Evolutionary conservation across 1,140 invertebrate species (phyloP).

Genomic region (Drosophila carrolli): DNA sequence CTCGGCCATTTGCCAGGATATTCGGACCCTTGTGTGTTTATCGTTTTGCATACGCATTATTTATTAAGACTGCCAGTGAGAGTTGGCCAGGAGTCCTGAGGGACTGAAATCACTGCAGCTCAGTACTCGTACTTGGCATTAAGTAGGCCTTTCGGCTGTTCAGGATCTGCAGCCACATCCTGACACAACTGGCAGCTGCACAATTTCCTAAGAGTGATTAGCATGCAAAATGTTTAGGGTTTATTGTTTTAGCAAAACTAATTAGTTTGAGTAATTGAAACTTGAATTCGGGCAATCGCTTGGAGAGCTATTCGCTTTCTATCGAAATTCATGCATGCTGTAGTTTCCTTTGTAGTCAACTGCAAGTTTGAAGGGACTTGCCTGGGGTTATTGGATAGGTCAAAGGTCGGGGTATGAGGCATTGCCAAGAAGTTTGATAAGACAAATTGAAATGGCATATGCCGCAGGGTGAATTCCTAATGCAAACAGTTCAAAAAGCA

Average conservation of each 20-base stretch:
- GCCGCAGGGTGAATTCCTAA: constrained; percentile 17
- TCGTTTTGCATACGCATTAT: constrained; percentile 78
- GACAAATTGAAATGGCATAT: constrained; percentile 31
- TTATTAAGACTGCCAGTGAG: constrained; percentile 53
- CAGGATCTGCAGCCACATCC: constrained; percentile 13
- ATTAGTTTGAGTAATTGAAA: constrained; percentile 81
- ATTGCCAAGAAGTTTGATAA: not conserved
- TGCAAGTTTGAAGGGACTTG: constrained; percentile 21
- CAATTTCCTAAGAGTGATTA: constrained; percentile 60
- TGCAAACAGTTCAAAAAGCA: constrained; percentile 7
- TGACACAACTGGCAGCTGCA: constrained; percentile 52
- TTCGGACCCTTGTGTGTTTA: constrained; percentile 62
- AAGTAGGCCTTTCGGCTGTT: constrained; percentile 50
- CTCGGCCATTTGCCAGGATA: constrained; percentile 55
- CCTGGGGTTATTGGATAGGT: constrained; percentile 3
- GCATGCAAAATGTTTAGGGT: constrained; percentile 64
- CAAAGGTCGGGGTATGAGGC: not conserved
- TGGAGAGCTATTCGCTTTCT: constrained; percentile 1
- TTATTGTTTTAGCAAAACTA: constrained; percentile 78
- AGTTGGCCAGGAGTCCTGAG: constrained; percentile 14
- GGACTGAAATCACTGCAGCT: constrained; percentile 28
- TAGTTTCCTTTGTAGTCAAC: constrained; percentile 17
- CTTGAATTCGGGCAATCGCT: constrained; percentile 32
- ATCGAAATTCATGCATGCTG: constrained; percentile 1
- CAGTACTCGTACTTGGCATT: constrained; percentile 47